phyloP scores from a whole-genome alignment of 2,113 vertebrate species.

The Macaca fascicularis region DNA sequence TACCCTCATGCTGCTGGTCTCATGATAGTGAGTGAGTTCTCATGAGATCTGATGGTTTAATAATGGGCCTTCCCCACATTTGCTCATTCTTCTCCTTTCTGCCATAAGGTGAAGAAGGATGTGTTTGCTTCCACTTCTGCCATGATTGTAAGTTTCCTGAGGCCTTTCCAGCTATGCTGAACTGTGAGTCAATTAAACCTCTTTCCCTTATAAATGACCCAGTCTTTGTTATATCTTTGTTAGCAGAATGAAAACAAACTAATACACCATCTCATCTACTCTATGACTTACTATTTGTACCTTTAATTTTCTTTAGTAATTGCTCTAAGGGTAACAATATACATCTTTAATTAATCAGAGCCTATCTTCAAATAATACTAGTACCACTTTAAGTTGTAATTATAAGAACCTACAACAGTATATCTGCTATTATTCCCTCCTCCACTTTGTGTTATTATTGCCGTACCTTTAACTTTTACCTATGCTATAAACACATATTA shows the following conservation, averaged over 20 bases:
- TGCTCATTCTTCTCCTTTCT: neutral
- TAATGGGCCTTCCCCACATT: too few relatives aligned
- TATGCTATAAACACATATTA: neutral
- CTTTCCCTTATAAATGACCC: too few relatives aligned
- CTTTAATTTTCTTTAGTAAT: neutral
- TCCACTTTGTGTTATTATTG: neutral
- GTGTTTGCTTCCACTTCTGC: too few relatives aligned
- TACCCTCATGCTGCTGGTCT: too few relatives aligned
- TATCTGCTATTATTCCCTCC: neutral
- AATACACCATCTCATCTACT: neutral
- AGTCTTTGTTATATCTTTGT: too few relatives aligned
- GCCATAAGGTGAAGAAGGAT: too few relatives aligned
- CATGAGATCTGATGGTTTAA: too few relatives aligned
- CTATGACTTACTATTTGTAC: neutral
- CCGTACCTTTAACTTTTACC: neutral
- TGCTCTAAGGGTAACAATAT: neutral
- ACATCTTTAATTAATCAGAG: neutral
- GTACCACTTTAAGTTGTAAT: neutral
- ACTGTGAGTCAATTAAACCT: too few relatives aligned
- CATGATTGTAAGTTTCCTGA: too few relatives aligned
- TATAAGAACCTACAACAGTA: neutral
- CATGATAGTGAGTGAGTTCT: too few relatives aligned
- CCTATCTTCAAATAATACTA: neutral
- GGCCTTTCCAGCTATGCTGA: fast-evolving
- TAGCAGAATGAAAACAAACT: too few relatives aligned